Evolutionary conservation across 2,113 vertebrate species (phyloP).

Genomic region (Megatriorchis doriae): DNA sequence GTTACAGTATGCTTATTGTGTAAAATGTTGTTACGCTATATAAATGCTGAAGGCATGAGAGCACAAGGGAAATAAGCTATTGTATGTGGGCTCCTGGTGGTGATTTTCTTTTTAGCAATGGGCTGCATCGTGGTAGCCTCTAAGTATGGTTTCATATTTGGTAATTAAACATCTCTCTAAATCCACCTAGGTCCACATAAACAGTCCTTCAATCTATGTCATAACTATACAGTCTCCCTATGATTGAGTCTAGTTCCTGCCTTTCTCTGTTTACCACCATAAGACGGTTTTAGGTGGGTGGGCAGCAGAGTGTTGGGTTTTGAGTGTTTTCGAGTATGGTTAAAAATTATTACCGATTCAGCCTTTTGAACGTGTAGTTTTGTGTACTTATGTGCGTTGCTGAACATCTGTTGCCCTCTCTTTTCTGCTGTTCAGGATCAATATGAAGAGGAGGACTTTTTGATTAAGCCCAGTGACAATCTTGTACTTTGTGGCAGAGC

Average conservation of each 20-base stretch:
- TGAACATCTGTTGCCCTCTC: not conserved
- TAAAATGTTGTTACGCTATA: not conserved
- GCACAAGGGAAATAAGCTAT: not conserved
- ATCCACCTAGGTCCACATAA: not conserved
- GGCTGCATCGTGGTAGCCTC: not conserved
- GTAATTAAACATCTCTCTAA: not conserved
- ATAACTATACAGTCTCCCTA: not conserved
- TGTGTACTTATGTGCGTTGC: not conserved
- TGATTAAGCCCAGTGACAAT: constrained; percentile 90
- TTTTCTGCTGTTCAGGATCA: constrained; percentile 80
- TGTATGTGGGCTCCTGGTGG: not conserved
- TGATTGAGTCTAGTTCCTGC: fast-evolving
- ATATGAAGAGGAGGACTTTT: constrained; percentile 92
- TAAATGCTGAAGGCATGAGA: not conserved
- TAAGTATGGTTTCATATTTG: not conserved
- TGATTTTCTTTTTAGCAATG: not conserved
- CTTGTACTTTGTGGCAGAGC: constrained; percentile 87
- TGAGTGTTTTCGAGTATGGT: not conserved
- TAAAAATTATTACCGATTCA: not conserved
- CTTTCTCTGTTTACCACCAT: not conserved
- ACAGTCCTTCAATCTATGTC: not conserved
- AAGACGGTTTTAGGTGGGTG: not conserved
- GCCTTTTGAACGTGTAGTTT: not conserved
- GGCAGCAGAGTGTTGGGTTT: not conserved
- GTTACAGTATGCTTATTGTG: not conserved